phyloP scores from a whole-genome alignment of 2,888 invertebrate species.

The Brenthis ino region DNA sequence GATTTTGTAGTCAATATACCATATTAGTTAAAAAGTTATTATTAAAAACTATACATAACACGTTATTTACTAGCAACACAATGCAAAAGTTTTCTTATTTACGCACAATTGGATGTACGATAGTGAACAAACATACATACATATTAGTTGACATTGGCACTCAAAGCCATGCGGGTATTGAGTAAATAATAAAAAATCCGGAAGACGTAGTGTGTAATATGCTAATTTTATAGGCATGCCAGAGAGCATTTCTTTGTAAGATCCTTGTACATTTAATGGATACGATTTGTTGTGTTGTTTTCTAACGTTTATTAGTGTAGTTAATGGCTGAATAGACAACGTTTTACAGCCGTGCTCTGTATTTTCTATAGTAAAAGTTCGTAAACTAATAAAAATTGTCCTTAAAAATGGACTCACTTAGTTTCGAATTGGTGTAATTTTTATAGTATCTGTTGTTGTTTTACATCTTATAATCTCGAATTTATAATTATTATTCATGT shows the following conservation, averaged over 20 bases:
- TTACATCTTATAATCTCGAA: too few relatives aligned
- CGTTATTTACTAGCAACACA: background rate
- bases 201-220: conserved; percentile 68
- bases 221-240: conserved; percentile 66
- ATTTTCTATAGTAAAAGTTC: too few relatives aligned
- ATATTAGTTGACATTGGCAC: conserved; percentile 42
- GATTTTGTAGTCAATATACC: too few relatives aligned
- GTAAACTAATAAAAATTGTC: too few relatives aligned
- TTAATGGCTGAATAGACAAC: too few relatives aligned
- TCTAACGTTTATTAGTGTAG: conserved; percentile 3
- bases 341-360: too few relatives aligned
- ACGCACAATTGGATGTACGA: conserved; percentile 11
- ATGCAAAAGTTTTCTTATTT: background rate
- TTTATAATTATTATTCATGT: too few relatives aligned
- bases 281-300: conserved; percentile 18
- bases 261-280: conserved; percentile 35
- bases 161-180: conserved; percentile 55
- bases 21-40: too few relatives aligned
- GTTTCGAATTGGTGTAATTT: too few relatives aligned
- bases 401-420: too few relatives aligned
- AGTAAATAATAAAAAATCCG: conserved; percentile 62
- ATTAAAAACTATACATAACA: too few relatives aligned
- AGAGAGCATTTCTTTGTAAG: conserved; percentile 77
- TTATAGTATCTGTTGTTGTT: too few relatives aligned
- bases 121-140: background rate